Evolutionary conservation across 2,888 invertebrate genomes (phyloP).

Genomic region (Perizoma flavofasciatum): DNA sequence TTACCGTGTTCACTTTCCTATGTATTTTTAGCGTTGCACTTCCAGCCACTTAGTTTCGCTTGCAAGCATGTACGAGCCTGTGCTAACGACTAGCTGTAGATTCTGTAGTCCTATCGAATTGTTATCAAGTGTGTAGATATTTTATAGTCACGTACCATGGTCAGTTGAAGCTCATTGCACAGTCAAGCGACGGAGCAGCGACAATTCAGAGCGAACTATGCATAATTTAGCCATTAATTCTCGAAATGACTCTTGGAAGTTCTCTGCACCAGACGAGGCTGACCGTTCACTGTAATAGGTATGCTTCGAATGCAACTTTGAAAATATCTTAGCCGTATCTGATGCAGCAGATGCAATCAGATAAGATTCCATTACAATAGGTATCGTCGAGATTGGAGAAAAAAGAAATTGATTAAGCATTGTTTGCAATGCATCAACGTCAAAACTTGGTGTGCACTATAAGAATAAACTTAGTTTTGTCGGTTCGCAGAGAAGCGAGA

Average conservation of each 20-base stretch:
- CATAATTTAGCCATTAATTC: conserved; percentile 81
- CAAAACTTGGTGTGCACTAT: conserved; percentile 35
- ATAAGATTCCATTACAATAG: conserved; percentile 39
- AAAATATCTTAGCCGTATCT: conserved; percentile 42
- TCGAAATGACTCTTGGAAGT: conserved; percentile 76
- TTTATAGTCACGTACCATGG: conserved; percentile 61
- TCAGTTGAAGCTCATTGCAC: conserved; percentile 69
- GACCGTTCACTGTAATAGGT: conserved; percentile 62
- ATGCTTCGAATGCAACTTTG: conserved; percentile 64
- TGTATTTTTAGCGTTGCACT: conserved; percentile 38
- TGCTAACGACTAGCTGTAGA: neutral
- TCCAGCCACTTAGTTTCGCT: conserved; percentile 32
- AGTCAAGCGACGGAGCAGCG: conserved; percentile 67
- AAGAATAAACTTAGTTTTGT: conserved; percentile 57
- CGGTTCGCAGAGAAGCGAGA: conserved; percentile 56
- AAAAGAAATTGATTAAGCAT: conserved; percentile 21
- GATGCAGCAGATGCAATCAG: conserved; percentile 34
- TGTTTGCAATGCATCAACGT: conserved; percentile 30
- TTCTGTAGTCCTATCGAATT: conserved; percentile 14
- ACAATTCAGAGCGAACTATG: conserved; percentile 77
- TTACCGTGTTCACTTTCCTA: conserved; percentile 38
- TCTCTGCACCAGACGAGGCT: conserved; percentile 68
- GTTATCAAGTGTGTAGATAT: conserved; percentile 40
- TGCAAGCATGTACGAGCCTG: conserved; percentile 9
- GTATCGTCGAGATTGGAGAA: conserved; percentile 16